These are phyloP conservation scores for Rhineura floridana DNA, from an alignment of 2,113 vertebrate genomes.

Conservation along the genomic window DNA sequence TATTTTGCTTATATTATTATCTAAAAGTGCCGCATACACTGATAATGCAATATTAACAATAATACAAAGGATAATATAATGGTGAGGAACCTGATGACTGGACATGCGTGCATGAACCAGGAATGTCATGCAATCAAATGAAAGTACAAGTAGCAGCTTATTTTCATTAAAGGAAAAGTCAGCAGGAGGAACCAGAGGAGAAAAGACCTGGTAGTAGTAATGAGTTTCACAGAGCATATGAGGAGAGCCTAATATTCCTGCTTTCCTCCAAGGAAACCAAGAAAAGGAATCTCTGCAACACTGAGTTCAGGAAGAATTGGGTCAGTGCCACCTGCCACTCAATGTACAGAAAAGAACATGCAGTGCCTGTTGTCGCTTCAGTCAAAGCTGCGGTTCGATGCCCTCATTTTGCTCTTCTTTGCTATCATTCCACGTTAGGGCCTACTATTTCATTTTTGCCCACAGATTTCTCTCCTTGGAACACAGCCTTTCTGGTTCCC, in stretches of 20 bases:
- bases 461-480: slow-evolving; percentile 13
- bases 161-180: background rate
- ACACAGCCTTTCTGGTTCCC: slow-evolving; percentile 16
- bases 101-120: background rate
- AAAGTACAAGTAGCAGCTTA: background rate
- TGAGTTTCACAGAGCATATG: background rate
- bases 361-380: background rate
- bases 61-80: background rate
- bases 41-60: background rate
- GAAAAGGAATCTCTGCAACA: background rate
- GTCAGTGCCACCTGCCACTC: background rate
- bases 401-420: background rate
- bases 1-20: background rate
- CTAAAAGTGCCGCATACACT: background rate
- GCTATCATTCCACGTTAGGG: slow-evolving; percentile 17
- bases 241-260: background rate
- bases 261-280: background rate
- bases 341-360: background rate
- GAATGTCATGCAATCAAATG: background rate
- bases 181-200: background rate
- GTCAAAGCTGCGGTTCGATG: background rate
- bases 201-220: background rate
- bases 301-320: background rate
- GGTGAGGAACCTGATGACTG: background rate
- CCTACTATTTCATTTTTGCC: slow-evolving; percentile 1